Base-by-base conservation (phyloP, 2,888 invertebrate species). In the Drosophila neonasuta region DNA sequence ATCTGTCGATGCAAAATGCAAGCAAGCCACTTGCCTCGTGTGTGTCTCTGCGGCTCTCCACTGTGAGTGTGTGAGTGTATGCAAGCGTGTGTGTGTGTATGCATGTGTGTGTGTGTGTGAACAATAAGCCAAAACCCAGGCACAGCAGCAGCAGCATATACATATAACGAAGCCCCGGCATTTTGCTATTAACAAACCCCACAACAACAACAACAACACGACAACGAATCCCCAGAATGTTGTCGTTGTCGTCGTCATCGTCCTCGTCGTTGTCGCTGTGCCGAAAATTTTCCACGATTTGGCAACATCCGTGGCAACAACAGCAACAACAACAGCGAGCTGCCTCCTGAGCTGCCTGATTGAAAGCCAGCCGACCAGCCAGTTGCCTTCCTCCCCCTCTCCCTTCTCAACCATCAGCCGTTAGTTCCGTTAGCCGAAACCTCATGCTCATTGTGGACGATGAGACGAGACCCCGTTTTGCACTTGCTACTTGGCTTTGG, bases 281-380 rank as follows among this genome's bases (percentile, higher is more conserved):
- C 77, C 80, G 77, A 79, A 80, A 77, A 77, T 70, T 68, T 78
- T 75, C 72, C 79, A 78, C 76, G 77, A 79, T 70, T 72, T 71
- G 72, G 73, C 76, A 74, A 76, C 58, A 76, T 66, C 71, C 73
- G 76, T 71, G 73, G 73, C 67, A 76, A 55, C 60, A 63, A 52
- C 58, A 65, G 24, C 8, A 52, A 20, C 20, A 20, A 20, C 20
- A 20, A 20, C 20, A 60, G 56, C 71, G 58, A 66, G 48, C 36
- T 36, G 36, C n/a, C 36, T 63, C 66, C 56, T 73, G 73, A 73
- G 36, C 6, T 11, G 60, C 66, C 56, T 73, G 73, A 73, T 73
- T 73, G 77, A 73, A 71, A 58, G 77, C n/a, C 29, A 20, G 34
- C 32, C 39, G 24, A 24, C 24, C 39, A 51, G 7, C 34, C 50